A percentile compares a stretch with the other conserved stretches of the same genome.
phyloP scores from a whole-genome alignment of 2,888 invertebrate species.

The Steinernema scapterisci region DNA sequence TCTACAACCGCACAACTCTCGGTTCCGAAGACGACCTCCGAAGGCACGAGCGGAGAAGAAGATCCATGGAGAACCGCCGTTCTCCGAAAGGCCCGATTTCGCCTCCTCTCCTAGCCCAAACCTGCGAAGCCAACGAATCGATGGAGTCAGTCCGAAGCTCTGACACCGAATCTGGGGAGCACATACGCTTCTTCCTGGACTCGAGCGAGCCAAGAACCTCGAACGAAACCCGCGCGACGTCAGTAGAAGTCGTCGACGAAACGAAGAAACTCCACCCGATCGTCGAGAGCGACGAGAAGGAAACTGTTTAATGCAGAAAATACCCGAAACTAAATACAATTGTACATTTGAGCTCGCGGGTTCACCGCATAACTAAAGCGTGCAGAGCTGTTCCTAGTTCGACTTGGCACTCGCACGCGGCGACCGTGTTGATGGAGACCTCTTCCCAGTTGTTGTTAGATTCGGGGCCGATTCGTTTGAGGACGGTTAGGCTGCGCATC shows the following conservation, averaged over 20 bases:
- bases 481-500: constrained; percentile 42
- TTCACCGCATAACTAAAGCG: constrained; percentile 41
- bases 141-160: not conserved
- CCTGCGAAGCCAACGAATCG: not conserved
- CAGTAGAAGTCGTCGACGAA: constrained; percentile 9
- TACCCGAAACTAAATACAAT: not conserved
- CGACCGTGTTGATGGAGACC: constrained; percentile 44
- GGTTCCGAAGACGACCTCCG: constrained; percentile 17
- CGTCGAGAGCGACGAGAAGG: constrained; percentile 26
- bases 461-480: constrained; percentile 40
- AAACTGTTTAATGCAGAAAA: not conserved
- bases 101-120: not conserved
- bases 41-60: not conserved
- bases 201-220: not conserved
- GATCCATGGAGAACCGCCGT: not conserved
- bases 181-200: constrained; percentile 25
- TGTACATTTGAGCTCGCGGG: not conserved
- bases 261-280: constrained; percentile 2
- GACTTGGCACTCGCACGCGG: constrained; percentile 54
- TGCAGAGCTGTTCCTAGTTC: constrained; percentile 44
- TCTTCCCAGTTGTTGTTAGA: constrained; percentile 41
- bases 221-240: not conserved
- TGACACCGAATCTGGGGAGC: constrained; percentile 1
- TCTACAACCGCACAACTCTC: constrained; percentile 18
- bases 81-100: not conserved